These are phyloP conservation scores for Clupea harengus DNA, from an alignment of 2,113 vertebrate genomes.

Conservation along the genomic window DNA sequence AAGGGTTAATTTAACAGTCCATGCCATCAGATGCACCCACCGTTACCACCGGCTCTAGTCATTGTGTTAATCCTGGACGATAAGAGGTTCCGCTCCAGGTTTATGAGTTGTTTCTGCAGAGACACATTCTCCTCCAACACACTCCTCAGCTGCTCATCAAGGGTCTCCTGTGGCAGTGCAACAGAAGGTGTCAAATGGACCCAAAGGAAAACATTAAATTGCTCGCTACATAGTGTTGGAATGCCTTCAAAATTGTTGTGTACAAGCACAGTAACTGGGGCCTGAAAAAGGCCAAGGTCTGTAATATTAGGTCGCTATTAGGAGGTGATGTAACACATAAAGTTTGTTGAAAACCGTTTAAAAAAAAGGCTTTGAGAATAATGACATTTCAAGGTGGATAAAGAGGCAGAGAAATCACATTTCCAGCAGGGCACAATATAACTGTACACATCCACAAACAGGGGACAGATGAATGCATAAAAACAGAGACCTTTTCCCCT, in stretches of 20 bases:
- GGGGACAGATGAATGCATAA: neutral
- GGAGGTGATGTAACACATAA: neutral
- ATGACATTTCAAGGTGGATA: neutral
- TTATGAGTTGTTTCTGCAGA: constrained; percentile 73
- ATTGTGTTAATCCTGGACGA: constrained; percentile 53
- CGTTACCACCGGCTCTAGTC: constrained; percentile 51
- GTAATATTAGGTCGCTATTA: neutral
- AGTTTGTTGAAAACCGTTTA: neutral
- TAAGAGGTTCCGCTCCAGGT: constrained; percentile 64
- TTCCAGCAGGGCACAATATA: neutral
- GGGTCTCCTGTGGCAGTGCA: neutral
- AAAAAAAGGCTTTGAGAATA: neutral
- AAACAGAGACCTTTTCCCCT: neutral
- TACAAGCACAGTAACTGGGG: neutral
- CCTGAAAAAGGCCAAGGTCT: neutral
- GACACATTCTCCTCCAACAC: constrained; percentile 75
- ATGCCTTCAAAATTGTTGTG: no score
- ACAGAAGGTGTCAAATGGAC: neutral
- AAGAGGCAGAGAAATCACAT: neutral
- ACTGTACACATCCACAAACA: neutral
- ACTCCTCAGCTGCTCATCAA: constrained; percentile 68
- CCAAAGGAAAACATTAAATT: no score
- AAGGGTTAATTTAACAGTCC: neutral
- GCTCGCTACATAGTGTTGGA: no score
- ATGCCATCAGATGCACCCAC: constrained; percentile 37